Base-by-base conservation (phyloP, 2,888 invertebrate species). In the Mycogona germanica region DNA sequence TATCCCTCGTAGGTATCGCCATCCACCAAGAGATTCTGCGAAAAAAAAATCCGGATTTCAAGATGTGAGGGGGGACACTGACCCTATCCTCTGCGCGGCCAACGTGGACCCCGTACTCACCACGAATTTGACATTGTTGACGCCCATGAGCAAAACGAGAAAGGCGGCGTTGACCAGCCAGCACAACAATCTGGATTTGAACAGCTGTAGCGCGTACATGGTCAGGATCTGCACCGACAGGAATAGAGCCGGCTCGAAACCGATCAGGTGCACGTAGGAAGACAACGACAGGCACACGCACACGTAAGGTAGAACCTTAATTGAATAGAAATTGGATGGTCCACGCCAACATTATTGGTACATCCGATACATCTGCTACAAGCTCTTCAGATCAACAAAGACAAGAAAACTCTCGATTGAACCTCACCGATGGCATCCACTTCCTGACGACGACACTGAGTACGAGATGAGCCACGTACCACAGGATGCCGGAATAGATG, bases 1-100 rank as follows among this genome's bases (percentile, higher is more conserved):
- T 63, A 62, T 19, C 52, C 55, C 49, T 60, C 52, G 7, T 42
- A 29, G 4, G 51, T 44, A n/a, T 58, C 53, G 17, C 54, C n/a
- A 30, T 23, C 40, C 2, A 55, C 45, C 14, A 58, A 37, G 6
- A 26, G 45, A 47, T 42, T 47, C 59, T 59, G 35, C 26, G 52
- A 49, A 37, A 50, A 51, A 51, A 42, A 42, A n/a, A 17, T 17
- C 4, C n/a, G n/a, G n/a, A n/a, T n/a, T n/a, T n/a, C n/a, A n/a
- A n/a, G n/a, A n/a, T n/a, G n/a, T n/a, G n/a, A n/a, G n/a, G n/a
- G n/a, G n/a, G n/a, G n/a, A n/a, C n/a, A n/a, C n/a, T n/a, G n/a
- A n/a, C n/a, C n/a, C n/a, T n/a, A n/a, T n/a, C n/a, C n/a, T n/a
- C n/a, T n/a, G n/a, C n/a, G n/a, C n/a, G n/a, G n/a, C n/a, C n/a